Evolutionary conservation across 2,113 vertebrate species (phyloP).

Genomic region (Okapia johnstoni): DNA sequence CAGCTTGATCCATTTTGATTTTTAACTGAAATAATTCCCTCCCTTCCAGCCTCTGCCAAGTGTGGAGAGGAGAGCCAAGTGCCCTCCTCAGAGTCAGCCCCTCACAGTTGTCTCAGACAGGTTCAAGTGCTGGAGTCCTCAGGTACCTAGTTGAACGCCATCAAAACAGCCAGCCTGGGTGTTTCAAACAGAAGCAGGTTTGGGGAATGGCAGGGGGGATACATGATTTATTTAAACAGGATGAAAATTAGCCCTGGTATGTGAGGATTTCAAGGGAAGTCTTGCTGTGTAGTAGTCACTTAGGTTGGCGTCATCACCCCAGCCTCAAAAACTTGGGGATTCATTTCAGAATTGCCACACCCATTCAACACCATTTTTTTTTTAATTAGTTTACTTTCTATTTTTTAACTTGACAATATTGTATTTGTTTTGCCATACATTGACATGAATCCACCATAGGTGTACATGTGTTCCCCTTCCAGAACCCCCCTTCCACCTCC

Average conservation of each 20-base stretch:
- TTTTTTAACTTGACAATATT: too few relatives aligned
- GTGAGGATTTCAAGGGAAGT: not conserved
- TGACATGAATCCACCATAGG: too few relatives aligned
- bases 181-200: not conserved
- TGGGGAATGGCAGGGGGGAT: not conserved
- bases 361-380: not conserved
- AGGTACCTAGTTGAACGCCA: not conserved
- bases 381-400: too few relatives aligned
- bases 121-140: not conserved
- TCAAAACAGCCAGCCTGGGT: not conserved
- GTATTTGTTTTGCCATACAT: too few relatives aligned
- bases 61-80: not conserved
- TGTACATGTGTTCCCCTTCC: too few relatives aligned
- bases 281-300: not conserved
- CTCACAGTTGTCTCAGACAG: not conserved
- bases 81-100: not conserved
- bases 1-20: conserved; percentile 32
- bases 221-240: not conserved
- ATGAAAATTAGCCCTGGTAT: not conserved
- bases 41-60: not conserved
- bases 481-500: too few relatives aligned
- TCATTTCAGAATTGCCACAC: not conserved
- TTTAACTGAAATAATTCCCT: conserved; percentile 26
- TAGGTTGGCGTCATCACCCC: not conserved
- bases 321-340: not conserved